Conservation (phyloP, 2,888 invertebrate species). For the Axea sp. region DNA sequence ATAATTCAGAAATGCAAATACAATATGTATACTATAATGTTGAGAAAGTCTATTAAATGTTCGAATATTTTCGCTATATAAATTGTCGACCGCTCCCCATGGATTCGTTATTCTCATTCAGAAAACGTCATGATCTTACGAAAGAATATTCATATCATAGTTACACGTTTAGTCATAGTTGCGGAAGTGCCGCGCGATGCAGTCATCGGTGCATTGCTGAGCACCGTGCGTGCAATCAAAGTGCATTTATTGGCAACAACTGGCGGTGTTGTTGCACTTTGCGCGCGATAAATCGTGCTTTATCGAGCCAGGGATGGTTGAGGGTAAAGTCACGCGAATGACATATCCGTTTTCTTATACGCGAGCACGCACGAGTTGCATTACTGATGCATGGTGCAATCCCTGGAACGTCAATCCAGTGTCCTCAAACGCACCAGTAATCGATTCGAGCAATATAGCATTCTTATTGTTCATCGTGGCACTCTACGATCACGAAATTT, state of each 20-base stretch:
- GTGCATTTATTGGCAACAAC: slow-evolving; percentile 15
- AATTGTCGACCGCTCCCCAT: neutral
- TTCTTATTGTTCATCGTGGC: slow-evolving; percentile 21
- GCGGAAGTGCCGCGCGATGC: slow-evolving; percentile 11
- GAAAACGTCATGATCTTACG: slow-evolving; percentile 10
- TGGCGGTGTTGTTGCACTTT: slow-evolving; percentile 1
- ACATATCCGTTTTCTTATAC: slow-evolving; percentile 8
- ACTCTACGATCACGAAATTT: slow-evolving; percentile 24
- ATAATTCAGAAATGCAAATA: no score
- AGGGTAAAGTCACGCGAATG: slow-evolving; percentile 13
- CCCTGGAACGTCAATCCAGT: slow-evolving; percentile 7
- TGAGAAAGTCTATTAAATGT: no score
- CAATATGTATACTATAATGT: no score
- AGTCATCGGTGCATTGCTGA: slow-evolving; percentile 1
- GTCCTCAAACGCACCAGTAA: slow-evolving; percentile 32
- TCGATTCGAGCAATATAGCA: slow-evolving; percentile 21
- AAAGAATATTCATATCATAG: slow-evolving; percentile 1
- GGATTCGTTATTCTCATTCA: slow-evolving; percentile 8
- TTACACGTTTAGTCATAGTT: slow-evolving; percentile 9
- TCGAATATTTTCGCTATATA: neutral
- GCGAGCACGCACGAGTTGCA: slow-evolving; percentile 7
- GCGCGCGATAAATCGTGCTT: slow-evolving; percentile 15
- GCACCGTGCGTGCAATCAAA: no score
- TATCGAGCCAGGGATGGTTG: neutral
- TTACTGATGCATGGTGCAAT: slow-evolving; percentile 4